These are phyloP conservation scores for Salvelinus fontinalis DNA, from an alignment of 2,113 vertebrate species.

Conservation along the genomic window DNA sequence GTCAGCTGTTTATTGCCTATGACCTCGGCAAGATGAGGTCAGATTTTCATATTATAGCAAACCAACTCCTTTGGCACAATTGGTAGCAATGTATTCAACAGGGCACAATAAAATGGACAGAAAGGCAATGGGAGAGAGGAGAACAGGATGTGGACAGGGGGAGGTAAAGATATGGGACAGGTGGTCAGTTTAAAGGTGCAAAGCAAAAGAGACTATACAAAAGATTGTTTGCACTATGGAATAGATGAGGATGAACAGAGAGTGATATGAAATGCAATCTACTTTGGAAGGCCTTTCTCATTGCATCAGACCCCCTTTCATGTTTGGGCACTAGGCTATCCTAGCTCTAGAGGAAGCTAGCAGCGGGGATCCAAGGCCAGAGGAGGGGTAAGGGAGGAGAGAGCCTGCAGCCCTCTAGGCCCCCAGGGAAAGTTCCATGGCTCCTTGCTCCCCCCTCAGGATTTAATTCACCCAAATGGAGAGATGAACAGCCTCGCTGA, in stretches of 20 bases:
- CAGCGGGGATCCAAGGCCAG: slow-evolving; percentile 32
- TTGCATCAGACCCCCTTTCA: slow-evolving; percentile 45
- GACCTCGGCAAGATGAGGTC: slow-evolving; percentile 75
- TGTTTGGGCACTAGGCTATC: slow-evolving; percentile 32
- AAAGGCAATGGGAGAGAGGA: slow-evolving; percentile 35
- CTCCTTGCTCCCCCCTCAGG: slow-evolving; percentile 38
- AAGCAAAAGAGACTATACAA: slow-evolving; percentile 46
- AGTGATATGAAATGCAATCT: slow-evolving; percentile 57
- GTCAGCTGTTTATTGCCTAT: slow-evolving; percentile 77
- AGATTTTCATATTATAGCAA: slow-evolving; percentile 76
- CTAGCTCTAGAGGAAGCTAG: slow-evolving; percentile 16
- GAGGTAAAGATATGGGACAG: slow-evolving; percentile 34
- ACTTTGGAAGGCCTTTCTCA: slow-evolving; percentile 45
- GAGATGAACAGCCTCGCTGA: slow-evolving; percentile 62
- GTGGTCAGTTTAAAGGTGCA: slow-evolving; percentile 36
- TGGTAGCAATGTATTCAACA: slow-evolving; percentile 71
- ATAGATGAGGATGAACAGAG: slow-evolving; percentile 52
- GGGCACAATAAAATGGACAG: slow-evolving; percentile 66
- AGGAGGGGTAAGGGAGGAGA: neutral
- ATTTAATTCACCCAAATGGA: slow-evolving; percentile 58
- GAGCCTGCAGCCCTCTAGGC: slow-evolving; percentile 26
- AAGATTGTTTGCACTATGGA: slow-evolving; percentile 43
- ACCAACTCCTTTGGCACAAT: slow-evolving; percentile 69
- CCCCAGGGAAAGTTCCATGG: slow-evolving; percentile 30
- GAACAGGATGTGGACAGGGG: slow-evolving; percentile 21